Conservation (phyloP, 2,113 vertebrate genomes). For the Paramisgurnus dabryanus region DNA sequence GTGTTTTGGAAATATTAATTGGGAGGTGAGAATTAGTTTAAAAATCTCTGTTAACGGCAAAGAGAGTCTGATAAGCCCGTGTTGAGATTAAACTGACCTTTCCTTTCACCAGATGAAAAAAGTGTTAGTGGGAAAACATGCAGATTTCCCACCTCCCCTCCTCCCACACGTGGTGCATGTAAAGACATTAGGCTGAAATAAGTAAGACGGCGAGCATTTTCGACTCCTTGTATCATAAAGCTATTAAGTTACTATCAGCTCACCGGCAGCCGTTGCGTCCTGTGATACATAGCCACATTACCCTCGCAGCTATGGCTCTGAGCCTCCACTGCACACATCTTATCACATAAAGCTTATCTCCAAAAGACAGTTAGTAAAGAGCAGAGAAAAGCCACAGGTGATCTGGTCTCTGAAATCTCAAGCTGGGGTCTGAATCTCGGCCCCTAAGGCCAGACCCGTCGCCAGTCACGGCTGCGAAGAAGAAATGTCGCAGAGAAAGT, state of each 20-base stretch:
- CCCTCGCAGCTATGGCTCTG: slow-evolving; percentile 65
- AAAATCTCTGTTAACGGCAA: slow-evolving; percentile 60
- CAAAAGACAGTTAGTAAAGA: slow-evolving; percentile 69
- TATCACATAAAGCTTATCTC: slow-evolving; percentile 75
- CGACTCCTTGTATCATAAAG: slow-evolving; percentile 60
- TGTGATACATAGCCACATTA: slow-evolving; percentile 71
- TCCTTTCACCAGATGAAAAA: slow-evolving; percentile 46
- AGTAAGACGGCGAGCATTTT: slow-evolving; percentile 55
- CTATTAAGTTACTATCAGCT: slow-evolving; percentile 67
- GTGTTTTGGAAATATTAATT: slow-evolving; percentile 65
- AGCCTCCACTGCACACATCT: slow-evolving; percentile 64
- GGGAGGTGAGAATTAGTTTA: slow-evolving; percentile 66
- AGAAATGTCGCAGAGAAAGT: slow-evolving; percentile 34
- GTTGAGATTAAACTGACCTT: slow-evolving; percentile 65
- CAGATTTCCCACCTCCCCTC: slow-evolving; percentile 12
- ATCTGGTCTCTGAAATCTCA: slow-evolving; percentile 46
- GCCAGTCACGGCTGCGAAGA: slow-evolving; percentile 15
- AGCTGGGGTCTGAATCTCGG: slow-evolving; percentile 39
- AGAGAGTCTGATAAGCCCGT: slow-evolving; percentile 54
- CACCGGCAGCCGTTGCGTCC: slow-evolving; percentile 58
- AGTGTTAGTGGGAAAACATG: slow-evolving; percentile 37
- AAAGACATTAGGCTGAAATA: slow-evolving; percentile 51
- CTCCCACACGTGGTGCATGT: slow-evolving; percentile 25
- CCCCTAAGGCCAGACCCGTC: slow-evolving; percentile 39
- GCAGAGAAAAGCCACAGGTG: slow-evolving; percentile 53